Evolutionary conservation across 2,113 vertebrate genomes (phyloP), one percentile per base, ranked within the genome.

Genomic region (Puma concolor): DNA sequence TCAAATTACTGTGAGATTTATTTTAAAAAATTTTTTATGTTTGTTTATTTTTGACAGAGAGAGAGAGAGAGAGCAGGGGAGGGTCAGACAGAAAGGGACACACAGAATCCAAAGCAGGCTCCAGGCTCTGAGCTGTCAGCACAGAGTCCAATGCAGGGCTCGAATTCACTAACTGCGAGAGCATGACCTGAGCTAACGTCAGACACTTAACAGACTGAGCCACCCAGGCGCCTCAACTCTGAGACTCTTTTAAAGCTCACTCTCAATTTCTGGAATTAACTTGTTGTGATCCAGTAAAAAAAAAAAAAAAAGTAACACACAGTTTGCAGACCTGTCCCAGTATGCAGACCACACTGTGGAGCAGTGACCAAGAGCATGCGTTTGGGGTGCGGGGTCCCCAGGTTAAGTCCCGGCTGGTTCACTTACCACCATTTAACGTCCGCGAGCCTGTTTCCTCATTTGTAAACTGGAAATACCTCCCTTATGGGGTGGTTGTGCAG

Each of bases 301-400:
- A 23, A 23, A 60, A 19, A 60, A 76, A 84, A 33, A 54, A 50
- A 15, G 41, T 36, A 76, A 64, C 60, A 44, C 21, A 17, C n/a
- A 60, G 41, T 1, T 4, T 7, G 5, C 41, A 87, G 72, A 63
- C n/a, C 31, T 17, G 29, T 27, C 54, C 84, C 36, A 3, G 33
- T 41, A 54, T 50, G 8, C 54, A 71, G 63, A 52, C 38, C 21
- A 7, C 29, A 14, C 89, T 63, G 1, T 19, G 13, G 16, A 41
- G 19, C 63, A 0, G 0, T 12, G 3, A 17, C 33, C 9, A 0
- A 50, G 77, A n/a, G 21, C 52, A 1, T 38, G 57, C 0, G 0
- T 8, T 23, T 4, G 88, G 71, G 77, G 50, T 67, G 3, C 19
- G 14, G 71, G 60, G 76, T 10, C 29, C 11, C 11, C 8, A 3